Conservation (phyloP, 2,113 vertebrate species). For the Petromus typicus region DNA sequence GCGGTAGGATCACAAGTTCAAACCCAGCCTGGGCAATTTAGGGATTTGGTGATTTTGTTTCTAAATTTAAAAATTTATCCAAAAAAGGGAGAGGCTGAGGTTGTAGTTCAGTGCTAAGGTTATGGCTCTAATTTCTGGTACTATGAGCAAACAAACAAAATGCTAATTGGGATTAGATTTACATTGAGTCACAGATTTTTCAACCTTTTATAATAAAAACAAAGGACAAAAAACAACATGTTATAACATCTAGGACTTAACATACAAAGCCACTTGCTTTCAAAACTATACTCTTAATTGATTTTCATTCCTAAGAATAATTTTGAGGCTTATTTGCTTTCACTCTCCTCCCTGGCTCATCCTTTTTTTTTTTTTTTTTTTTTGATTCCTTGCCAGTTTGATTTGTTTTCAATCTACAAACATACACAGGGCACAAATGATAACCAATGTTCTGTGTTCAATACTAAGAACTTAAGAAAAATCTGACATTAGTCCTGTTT, state of each 20-base stretch:
- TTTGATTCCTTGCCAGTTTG: conserved; percentile 11
- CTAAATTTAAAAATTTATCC: not conserved
- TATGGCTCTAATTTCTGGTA: not conserved
- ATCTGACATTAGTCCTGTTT: not conserved
- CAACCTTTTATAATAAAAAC: conserved; percentile 19
- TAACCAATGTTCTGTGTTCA: not conserved
- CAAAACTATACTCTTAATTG: conserved; percentile 3
- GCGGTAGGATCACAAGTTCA: not conserved
- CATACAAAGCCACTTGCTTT: conserved; percentile 26
- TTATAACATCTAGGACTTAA: conserved; percentile 8
- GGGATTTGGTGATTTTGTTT: not conserved
- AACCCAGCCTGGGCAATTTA: not conserved
- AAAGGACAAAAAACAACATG: conserved; percentile 1
- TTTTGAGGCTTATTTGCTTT: not conserved
- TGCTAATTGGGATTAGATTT: conserved; percentile 12
- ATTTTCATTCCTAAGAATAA: conserved; percentile 6
- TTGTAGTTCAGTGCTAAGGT: not conserved
- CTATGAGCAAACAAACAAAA: not conserved
- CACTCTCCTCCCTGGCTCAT: not conserved
- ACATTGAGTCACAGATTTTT: conserved; percentile 1
- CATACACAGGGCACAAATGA: not conserved
- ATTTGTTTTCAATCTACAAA: conserved; percentile 43
- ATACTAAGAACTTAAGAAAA: conserved; percentile 50
- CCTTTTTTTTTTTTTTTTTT: not conserved
- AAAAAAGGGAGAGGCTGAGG: not conserved